These are phyloP conservation scores for Leptopilina clavipes DNA, from an alignment of 1,140 invertebrate species.

Conservation along the genomic window DNA sequence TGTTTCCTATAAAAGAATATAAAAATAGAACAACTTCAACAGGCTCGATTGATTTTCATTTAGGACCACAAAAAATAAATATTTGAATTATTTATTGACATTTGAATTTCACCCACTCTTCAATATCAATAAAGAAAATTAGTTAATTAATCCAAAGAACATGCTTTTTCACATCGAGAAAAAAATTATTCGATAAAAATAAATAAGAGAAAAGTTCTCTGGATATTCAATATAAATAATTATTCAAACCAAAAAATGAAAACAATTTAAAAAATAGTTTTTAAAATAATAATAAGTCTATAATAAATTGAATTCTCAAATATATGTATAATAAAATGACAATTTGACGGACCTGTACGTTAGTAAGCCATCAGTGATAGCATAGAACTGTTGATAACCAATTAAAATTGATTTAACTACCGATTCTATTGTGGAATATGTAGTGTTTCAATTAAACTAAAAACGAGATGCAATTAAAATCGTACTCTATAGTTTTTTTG, in stretches of 20 bases:
- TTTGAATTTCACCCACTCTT: neutral
- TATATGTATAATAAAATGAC: neutral
- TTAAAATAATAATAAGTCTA: no score
- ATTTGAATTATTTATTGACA: neutral
- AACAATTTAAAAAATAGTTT: no score
- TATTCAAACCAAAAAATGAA: no score
- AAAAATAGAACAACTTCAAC: neutral
- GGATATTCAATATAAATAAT: no score
- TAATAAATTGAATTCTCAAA: neutral
- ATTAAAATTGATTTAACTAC: conserved; percentile 17
- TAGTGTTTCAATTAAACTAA: conserved; percentile 11
- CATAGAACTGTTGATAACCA: neutral
- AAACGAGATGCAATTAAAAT: conserved; percentile 13
- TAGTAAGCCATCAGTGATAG: conserved; percentile 10
- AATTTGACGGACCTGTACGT: neutral
- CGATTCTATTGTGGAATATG: conserved; percentile 12
- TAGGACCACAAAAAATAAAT: conserved; percentile 17
- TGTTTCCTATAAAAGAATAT: neutral
- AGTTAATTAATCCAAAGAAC: neutral
- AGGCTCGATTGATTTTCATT: neutral
- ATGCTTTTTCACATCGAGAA: no score
- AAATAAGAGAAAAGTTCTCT: no score
- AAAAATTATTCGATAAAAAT: no score
- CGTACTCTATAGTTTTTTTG: conserved; percentile 3
- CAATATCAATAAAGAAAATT: conserved; percentile 9